Conservation (phyloP, 2,113 vertebrate species). For the Conger conger region DNA sequence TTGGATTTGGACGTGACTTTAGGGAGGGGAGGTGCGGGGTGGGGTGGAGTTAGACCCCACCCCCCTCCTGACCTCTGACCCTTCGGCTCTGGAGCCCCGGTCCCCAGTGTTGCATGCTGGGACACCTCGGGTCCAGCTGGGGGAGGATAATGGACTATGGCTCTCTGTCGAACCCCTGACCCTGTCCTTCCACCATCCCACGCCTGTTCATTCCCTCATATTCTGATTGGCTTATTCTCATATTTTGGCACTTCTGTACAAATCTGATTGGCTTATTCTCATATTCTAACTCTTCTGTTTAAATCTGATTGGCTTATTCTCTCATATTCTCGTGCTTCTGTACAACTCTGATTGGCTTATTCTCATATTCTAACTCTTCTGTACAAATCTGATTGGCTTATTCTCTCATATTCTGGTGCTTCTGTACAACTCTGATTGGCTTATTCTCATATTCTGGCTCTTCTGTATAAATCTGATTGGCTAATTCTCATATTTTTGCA, state of each 20-base stretch:
- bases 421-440: no score
- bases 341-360: no score
- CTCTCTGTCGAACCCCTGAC: constrained; percentile 27
- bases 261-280: no score
- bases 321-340: no score
- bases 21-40: constrained; percentile 8
- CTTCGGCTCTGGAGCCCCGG: constrained; percentile 45
- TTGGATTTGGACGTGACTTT: constrained; percentile 33
- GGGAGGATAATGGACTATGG: constrained; percentile 35
- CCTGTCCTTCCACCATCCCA: constrained; percentile 54
- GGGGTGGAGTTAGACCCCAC: background rate
- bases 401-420: background rate
- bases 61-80: constrained; percentile 25
- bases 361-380: no score
- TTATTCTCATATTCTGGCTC: no score
- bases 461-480: no score
- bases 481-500: no score
- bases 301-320: no score
- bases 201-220: constrained; percentile 37
- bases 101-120: background rate
- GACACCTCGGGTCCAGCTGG: constrained; percentile 38
- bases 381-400: constrained; percentile 24
- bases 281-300: no score
- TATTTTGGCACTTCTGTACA: no score
- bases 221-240: no score